Conservation (phyloP, 2,797 vertebrate genomes). For the Acanthis flammea region DNA sequence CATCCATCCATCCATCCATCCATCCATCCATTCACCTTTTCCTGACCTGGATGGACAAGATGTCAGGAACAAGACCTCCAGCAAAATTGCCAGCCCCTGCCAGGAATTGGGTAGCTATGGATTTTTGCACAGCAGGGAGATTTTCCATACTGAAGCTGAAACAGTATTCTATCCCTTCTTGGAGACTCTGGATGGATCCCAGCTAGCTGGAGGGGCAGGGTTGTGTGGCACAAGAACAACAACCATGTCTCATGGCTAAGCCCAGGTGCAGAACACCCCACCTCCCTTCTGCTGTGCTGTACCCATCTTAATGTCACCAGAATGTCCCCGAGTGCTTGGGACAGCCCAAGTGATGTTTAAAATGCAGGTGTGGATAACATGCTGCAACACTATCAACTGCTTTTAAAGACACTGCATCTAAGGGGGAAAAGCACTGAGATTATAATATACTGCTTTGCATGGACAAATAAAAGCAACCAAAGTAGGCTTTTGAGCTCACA, state of each 20-base stretch:
- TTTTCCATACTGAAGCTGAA: neutral
- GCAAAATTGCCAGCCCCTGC: neutral
- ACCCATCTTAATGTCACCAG: neutral
- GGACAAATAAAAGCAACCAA: neutral
- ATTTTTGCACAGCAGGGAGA: neutral
- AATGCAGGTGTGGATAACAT: neutral
- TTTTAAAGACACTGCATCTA: neutral
- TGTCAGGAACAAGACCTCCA: neutral
- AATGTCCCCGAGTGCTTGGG: neutral
- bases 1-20: too few relatives aligned
- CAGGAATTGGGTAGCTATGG: neutral
- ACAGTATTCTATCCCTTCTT: neutral
- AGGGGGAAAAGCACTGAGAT: neutral
- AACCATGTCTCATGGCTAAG: neutral
- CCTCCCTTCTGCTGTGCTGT: neutral
- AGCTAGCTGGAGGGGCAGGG: neutral
- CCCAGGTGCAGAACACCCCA: neutral
- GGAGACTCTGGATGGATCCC: neutral
- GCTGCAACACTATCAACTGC: neutral
- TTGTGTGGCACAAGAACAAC: neutral
- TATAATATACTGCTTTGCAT: neutral
- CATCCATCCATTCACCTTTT: neutral
- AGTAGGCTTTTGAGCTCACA: neutral
- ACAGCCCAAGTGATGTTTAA: neutral
- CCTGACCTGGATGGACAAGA: neutral